These are phyloP conservation scores for Crypturellus tataupa DNA, from an alignment of 2,797 vertebrate species.

Conservation along the genomic window DNA sequence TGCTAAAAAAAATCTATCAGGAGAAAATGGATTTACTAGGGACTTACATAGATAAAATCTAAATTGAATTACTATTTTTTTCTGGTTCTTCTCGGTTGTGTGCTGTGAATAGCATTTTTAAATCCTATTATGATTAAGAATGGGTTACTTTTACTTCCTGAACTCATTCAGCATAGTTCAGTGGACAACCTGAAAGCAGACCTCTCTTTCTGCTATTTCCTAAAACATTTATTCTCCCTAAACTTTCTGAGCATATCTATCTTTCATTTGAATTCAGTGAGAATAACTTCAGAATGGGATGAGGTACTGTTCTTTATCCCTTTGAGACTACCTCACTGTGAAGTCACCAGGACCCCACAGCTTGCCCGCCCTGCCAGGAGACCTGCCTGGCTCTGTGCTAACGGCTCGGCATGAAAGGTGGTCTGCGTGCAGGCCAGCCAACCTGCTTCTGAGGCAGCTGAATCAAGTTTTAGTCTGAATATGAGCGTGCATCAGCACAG, in stretches of 20 bases:
- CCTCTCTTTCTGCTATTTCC: neutral
- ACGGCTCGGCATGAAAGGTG: neutral
- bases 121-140: neutral
- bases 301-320: neutral
- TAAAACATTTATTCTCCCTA: neutral
- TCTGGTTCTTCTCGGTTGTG: neutral
- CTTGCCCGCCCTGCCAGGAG: neutral
- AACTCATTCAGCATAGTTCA: neutral
- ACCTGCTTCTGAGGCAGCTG: no score
- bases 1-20: neutral
- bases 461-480: neutral
- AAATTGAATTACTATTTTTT: neutral
- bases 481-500: neutral
- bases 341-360: neutral
- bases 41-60: neutral
- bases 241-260: neutral
- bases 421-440: neutral
- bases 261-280: neutral
- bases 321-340: neutral
- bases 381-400: neutral
- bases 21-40: neutral
- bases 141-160: neutral
- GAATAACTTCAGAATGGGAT: neutral
- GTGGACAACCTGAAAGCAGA: neutral
- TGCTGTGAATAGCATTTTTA: neutral